Evolutionary conservation across 2,113 vertebrate genomes (phyloP), one percentile per base, ranked within the genome.

Genomic region (Ursus arctos): DNA sequence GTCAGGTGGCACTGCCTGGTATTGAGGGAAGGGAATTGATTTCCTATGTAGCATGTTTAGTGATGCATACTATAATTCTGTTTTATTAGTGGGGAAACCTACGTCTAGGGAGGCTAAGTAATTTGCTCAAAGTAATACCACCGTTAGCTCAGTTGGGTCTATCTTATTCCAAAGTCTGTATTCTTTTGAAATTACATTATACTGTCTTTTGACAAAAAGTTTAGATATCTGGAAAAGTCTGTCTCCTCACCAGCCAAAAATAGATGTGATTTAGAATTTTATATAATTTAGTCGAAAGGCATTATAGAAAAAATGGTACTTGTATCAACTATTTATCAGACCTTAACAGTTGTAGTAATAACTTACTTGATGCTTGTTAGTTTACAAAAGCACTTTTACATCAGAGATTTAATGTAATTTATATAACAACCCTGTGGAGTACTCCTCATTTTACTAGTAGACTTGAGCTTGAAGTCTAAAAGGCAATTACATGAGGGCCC

Each of bases 141-240:
- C 26, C 96, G 24, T 57, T 85, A 72, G 61, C 31, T 95, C 43
- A 13, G 4, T 47, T 84, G 61, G 8, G 43, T 18, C 19, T 49
- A 47, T 88, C 71, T 80, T 81, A 87, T 72, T 94, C 28, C 71
- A 79, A 79, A 96, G 31, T 63, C 47, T 4, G 8, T 47, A 26
- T 91, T 96, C 61, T 94, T 96, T 91, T 79, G 49, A 93, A 88
- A 84, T 79, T 79, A 47, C 14, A 28, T 74, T 63, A 33, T 85
- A 26, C 16, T 86, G 9, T 31, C 59, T 93, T 97, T 57, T 71
- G 18, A 84, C 89, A 83, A 67, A 65, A 76, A 33, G 57, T 51
- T 77, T 33, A 81, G 33, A 16, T 90, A 61, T 40, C 85, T 55
- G 21, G 31, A n/a, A 92, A 92, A 85, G 7, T 77, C 22, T 80